These are phyloP conservation scores for Branchellion lobata DNA, from an alignment of 2,888 invertebrate genomes.

Conservation along the genomic window DNA sequence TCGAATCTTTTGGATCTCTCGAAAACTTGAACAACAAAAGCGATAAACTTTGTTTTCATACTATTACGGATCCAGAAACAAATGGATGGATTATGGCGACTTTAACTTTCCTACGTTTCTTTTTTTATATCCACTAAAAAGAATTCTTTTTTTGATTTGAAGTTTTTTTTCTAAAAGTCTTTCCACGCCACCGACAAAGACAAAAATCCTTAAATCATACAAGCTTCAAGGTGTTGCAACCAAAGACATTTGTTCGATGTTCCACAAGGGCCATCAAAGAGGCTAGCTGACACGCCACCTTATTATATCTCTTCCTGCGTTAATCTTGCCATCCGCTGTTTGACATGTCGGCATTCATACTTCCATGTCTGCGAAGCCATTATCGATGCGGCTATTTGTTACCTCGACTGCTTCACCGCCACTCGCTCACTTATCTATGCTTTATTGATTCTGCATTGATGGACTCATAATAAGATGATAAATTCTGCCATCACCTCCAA, in stretches of 20 bases:
- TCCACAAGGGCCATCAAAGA: too few species aligned
- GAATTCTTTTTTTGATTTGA: neutral
- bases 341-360: neutral
- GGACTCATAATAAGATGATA: neutral
- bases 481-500: neutral
- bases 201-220: too few species aligned
- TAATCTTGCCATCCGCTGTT: neutral
- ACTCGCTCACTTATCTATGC: neutral
- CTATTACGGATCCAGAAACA: neutral
- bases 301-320: neutral
- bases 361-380: neutral
- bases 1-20: neutral
- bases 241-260: too few species aligned
- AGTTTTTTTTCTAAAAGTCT: neutral
- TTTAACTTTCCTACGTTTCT: neutral
- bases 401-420: neutral
- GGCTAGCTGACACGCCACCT: neutral
- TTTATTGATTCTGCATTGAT: neutral
- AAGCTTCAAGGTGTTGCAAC: too few species aligned
- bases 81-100: conserved; percentile 6
- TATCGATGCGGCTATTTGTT: conserved; percentile 1
- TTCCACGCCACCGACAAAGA: neutral
- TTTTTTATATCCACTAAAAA: too few species aligned
- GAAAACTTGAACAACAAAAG: neutral
- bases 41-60: neutral